Evolutionary conservation across 2,888 invertebrate genomes (phyloP).

Genomic region (Napeogenes sylphis): DNA sequence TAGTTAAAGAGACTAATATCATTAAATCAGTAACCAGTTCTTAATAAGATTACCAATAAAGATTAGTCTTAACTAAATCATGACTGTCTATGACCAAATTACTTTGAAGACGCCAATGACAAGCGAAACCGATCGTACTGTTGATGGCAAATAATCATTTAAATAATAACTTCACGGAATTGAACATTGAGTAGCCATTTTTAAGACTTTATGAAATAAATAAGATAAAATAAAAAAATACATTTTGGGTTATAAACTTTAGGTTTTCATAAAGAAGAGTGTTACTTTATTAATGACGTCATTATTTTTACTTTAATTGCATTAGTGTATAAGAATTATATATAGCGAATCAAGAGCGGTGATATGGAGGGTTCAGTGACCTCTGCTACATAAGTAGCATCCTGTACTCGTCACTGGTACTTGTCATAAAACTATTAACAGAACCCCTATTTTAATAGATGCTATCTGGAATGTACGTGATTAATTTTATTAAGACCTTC

Average conservation of each 20-base stretch:
- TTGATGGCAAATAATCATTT: too few relatives aligned
- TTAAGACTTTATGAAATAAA: too few relatives aligned
- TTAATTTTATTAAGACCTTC: background rate
- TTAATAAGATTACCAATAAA: slow-evolving; percentile 13
- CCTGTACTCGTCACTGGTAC: slow-evolving; percentile 28
- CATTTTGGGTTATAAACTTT: too few relatives aligned
- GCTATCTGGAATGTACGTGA: slow-evolving; percentile 17
- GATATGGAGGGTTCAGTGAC: slow-evolving; percentile 56
- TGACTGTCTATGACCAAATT: too few relatives aligned
- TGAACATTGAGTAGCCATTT: too few relatives aligned
- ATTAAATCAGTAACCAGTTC: slow-evolving; percentile 35
- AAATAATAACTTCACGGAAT: too few relatives aligned
- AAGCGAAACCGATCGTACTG: too few relatives aligned
- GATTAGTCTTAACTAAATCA: background rate
- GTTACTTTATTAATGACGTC: background rate
- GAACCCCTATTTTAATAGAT: slow-evolving; percentile 22
- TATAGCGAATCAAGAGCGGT: slow-evolving; percentile 36
- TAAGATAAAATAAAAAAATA: too few relatives aligned
- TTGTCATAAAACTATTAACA: slow-evolving; percentile 25
- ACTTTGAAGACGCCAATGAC: too few relatives aligned
- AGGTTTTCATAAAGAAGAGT: too few relatives aligned
- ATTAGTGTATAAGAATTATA: slow-evolving; percentile 25
- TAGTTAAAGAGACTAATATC: slow-evolving; percentile 45
- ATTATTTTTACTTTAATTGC: slow-evolving; percentile 5
- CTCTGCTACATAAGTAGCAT: slow-evolving; percentile 59